Evolutionary conservation across 2,888 invertebrate genomes (phyloP).

Genomic region (Caenorhabditis angaria): DNA sequence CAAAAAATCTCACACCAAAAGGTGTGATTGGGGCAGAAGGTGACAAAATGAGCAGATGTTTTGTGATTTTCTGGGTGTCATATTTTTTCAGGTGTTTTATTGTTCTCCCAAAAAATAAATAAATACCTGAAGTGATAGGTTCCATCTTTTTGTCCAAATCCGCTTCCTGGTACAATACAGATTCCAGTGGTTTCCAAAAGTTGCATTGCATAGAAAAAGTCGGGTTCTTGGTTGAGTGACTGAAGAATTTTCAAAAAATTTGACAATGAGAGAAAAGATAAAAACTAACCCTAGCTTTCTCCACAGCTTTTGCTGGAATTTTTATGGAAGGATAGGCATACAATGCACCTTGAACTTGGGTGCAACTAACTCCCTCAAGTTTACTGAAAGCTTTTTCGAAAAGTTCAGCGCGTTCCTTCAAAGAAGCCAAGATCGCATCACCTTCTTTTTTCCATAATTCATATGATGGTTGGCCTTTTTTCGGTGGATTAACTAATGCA

Average conservation of each 20-base stretch:
- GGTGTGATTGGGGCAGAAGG: too few relatives aligned
- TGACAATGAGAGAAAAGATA: slow-evolving; percentile 17
- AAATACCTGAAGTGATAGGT: slow-evolving; percentile 87
- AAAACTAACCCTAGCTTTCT: slow-evolving; percentile 80
- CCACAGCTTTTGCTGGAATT: slow-evolving; percentile 85
- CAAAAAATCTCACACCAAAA: too few relatives aligned
- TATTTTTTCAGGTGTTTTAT: too few relatives aligned
- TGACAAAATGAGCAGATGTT: too few relatives aligned
- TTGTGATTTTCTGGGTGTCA: too few relatives aligned
- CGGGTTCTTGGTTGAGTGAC: slow-evolving; percentile 78
- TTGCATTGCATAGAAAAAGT: slow-evolving; percentile 90
- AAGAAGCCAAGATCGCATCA: slow-evolving; percentile 74
- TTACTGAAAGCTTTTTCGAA: slow-evolving; percentile 88
- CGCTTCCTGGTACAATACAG: slow-evolving; percentile 88
- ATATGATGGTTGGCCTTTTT: slow-evolving; percentile 86
- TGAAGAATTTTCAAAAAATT: slow-evolving; percentile 7
- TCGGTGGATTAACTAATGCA: slow-evolving; percentile 88
- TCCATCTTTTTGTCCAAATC: slow-evolving; percentile 92
- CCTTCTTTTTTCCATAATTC: slow-evolving; percentile 77
- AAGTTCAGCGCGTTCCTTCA: slow-evolving; percentile 84
- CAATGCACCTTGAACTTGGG: slow-evolving; percentile 91
- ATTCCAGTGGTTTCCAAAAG: slow-evolving; percentile 88
- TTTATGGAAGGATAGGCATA: slow-evolving; percentile 92
- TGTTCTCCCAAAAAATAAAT: too few relatives aligned
- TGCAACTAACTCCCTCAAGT: slow-evolving; percentile 85